Percentiles rank a stretch among this genome's conserved stretches.
These are phyloP conservation scores for Leptobrachium ailaonicum DNA, from an alignment of 2,113 vertebrate species.

Conservation along the genomic window DNA sequence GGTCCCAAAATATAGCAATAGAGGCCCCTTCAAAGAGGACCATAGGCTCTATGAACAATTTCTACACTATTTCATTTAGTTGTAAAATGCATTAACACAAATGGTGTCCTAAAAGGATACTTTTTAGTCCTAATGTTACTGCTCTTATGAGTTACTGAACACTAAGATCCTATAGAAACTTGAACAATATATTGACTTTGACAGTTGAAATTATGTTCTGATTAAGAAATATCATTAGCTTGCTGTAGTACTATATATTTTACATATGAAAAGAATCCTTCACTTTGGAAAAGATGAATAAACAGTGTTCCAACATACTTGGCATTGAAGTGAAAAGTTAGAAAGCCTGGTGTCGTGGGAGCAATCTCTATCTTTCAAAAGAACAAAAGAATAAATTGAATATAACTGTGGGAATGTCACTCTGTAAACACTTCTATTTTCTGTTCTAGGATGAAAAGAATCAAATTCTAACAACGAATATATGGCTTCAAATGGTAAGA, in stretches of 20 bases:
- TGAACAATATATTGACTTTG: background rate
- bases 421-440: constrained; percentile 27
- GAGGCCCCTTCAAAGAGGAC: too few relatives aligned
- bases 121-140: too few relatives aligned
- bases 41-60: too few relatives aligned
- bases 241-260: background rate
- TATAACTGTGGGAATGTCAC: constrained; percentile 2
- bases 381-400: constrained; percentile 21
- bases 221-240: background rate
- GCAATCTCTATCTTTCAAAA: background rate
- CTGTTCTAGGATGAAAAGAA: constrained; percentile 91
- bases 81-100: too few relatives aligned
- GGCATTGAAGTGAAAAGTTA: constrained; percentile 4
- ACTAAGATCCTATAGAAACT: too few relatives aligned
- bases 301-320: constrained; percentile 1
- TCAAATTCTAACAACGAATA: constrained; percentile 91
- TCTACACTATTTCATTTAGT: too few relatives aligned
- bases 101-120: too few relatives aligned
- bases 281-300: constrained; percentile 2
- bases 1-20: too few relatives aligned
- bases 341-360: constrained; percentile 23
- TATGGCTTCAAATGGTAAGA: constrained; percentile 92
- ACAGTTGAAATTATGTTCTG: background rate
- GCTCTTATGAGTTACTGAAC: too few relatives aligned
- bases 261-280: background rate